A percentile compares a stretch with the other conserved stretches of the same genome.
phyloP scores from a whole-genome alignment of 2,888 invertebrate species.

The Lithosia quadra region DNA sequence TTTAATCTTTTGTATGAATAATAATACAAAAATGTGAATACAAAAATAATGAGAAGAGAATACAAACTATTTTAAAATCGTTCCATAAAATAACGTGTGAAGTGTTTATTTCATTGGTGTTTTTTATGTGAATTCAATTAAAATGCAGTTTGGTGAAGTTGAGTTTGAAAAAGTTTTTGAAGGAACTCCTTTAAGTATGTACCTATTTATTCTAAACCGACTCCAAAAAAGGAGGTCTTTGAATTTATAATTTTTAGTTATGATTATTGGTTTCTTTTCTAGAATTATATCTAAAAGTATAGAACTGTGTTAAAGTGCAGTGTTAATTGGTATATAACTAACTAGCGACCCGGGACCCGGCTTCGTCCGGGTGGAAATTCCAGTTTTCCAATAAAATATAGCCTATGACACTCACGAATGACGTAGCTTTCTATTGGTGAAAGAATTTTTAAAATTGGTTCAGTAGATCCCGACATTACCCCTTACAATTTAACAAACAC shows the following conservation, averaged over 20 bases:
- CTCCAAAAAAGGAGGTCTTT: not conserved
- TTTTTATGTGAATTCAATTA: not conserved
- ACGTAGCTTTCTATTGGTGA: too few relatives aligned
- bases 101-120: not conserved
- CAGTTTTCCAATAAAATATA: too few relatives aligned
- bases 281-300: not conserved
- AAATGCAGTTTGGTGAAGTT: conserved; percentile 1
- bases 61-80: not conserved
- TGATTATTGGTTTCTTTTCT: not conserved
- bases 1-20: not conserved
- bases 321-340: too few relatives aligned
- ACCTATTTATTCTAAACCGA: not conserved
- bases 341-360: too few relatives aligned
- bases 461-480: too few relatives aligned
- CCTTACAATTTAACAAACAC: too few relatives aligned
- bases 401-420: too few relatives aligned
- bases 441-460: too few relatives aligned
- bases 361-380: too few relatives aligned
- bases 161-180: conserved; percentile 11
- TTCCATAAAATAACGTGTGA: not conserved
- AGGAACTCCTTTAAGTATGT: conserved; percentile 15
- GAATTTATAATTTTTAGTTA: not conserved
- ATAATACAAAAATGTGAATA: too few relatives aligned
- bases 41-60: not conserved
- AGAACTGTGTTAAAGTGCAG: too few relatives aligned